Evolutionary conservation across 2,888 invertebrate genomes (phyloP).

Genomic region (Adelphocoris suturalis): DNA sequence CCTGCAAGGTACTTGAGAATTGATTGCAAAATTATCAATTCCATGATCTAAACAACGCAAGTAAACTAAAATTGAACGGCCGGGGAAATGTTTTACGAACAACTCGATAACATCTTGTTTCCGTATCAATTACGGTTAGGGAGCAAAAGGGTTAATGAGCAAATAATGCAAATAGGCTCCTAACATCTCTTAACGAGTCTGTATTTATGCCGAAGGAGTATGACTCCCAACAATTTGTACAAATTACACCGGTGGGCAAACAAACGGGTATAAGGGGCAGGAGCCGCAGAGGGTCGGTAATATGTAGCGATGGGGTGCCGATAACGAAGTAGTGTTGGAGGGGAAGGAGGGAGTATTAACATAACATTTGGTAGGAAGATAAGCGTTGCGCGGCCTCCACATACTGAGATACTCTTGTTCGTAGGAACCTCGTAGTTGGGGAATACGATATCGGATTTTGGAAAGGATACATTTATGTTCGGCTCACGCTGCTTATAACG

Average conservation of each 20-base stretch:
- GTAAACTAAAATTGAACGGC: not conserved
- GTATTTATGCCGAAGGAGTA: slow-evolving; percentile 51
- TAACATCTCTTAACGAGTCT: slow-evolving; percentile 35
- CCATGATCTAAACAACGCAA: not conserved
- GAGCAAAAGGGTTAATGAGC: slow-evolving; percentile 43
- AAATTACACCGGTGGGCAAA: slow-evolving; percentile 55
- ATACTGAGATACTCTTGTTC: not conserved
- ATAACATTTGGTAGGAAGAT: slow-evolving; percentile 56
- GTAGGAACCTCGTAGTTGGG: not conserved
- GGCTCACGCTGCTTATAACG: slow-evolving; percentile 20
- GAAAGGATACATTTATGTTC: slow-evolving; percentile 24
- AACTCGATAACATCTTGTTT: slow-evolving; percentile 46
- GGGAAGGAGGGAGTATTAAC: slow-evolving; percentile 30
- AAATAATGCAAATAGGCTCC: slow-evolving; percentile 54
- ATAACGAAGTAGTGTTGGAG: not conserved
- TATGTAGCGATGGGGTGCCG: slow-evolving; percentile 47
- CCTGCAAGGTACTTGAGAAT: not conserved
- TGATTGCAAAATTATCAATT: slow-evolving; percentile 27
- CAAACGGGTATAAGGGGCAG: not conserved
- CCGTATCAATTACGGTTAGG: slow-evolving; percentile 21
- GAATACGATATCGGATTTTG: not conserved
- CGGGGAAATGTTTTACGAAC: slow-evolving; percentile 10
- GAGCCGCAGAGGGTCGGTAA: not conserved
- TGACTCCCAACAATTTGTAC: slow-evolving; percentile 53
- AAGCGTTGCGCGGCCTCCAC: slow-evolving; percentile 47